Evolutionary conservation across 2,888 invertebrate species (phyloP).

Genomic region (Polydrusus cervinus): DNA sequence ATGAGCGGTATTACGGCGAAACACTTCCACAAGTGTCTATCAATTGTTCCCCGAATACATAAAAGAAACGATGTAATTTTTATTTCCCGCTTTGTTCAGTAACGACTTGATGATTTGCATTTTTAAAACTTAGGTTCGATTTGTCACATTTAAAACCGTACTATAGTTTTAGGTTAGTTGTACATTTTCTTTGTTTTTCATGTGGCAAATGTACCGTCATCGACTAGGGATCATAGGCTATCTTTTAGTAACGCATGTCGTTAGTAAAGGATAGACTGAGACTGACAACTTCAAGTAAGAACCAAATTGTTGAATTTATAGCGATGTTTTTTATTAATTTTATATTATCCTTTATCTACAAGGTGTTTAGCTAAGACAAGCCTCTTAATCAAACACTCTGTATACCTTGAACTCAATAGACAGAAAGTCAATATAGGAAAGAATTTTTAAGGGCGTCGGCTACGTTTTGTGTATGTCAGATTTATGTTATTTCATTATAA

Average conservation of each 20-base stretch:
- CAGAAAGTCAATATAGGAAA: slow-evolving; percentile 5
- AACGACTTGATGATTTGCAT: neutral
- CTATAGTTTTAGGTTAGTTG: slow-evolving; percentile 16
- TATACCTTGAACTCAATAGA: neutral
- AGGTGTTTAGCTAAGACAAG: neutral
- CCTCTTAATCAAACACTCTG: neutral
- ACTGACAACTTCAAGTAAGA: neutral
- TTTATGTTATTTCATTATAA: too few relatives aligned
- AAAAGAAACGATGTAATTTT: neutral
- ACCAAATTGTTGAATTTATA: neutral
- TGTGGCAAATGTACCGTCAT: neutral
- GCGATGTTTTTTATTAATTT: neutral
- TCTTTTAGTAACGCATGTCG: too few relatives aligned
- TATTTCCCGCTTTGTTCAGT: neutral
- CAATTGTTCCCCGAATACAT: neutral
- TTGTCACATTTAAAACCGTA: slow-evolving; percentile 23
- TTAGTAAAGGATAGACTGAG: too few relatives aligned
- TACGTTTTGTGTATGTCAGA: too few relatives aligned
- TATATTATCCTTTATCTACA: neutral
- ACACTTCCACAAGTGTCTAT: too few relatives aligned
- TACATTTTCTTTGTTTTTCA: slow-evolving; percentile 32
- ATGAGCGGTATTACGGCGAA: too few relatives aligned
- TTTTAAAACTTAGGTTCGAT: slow-evolving; percentile 1
- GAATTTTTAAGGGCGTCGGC: neutral
- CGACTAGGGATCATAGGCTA: neutral